Evolutionary conservation across 2,888 invertebrate species (phyloP).

Genomic region (Archips crataeganus): DNA sequence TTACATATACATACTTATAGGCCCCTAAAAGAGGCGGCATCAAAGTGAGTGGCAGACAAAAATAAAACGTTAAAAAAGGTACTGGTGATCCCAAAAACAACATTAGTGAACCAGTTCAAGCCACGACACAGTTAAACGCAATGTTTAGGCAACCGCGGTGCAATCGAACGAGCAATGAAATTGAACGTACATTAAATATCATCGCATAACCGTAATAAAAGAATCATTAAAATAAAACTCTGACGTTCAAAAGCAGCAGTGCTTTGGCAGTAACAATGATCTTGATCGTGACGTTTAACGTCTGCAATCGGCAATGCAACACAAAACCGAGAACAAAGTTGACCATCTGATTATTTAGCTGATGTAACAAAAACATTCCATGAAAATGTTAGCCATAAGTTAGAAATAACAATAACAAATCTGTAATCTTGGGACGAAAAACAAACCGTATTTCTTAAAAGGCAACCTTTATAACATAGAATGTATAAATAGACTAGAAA

Average conservation of each 20-base stretch:
- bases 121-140: slow-evolving; percentile 34
- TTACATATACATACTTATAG: neutral
- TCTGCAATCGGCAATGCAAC: too few species aligned
- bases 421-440: too few species aligned
- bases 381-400: too few species aligned
- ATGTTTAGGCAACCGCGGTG: slow-evolving; percentile 34
- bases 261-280: neutral
- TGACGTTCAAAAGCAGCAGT: neutral
- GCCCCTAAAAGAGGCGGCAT: slow-evolving; percentile 8
- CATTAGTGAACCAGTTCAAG: slow-evolving; percentile 35
- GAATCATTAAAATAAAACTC: neutral
- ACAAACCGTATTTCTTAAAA: too few species aligned
- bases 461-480: too few species aligned
- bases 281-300: neutral
- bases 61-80: slow-evolving; percentile 13
- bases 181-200: slow-evolving; percentile 3
- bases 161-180: slow-evolving; percentile 20
- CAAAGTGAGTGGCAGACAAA: slow-evolving; percentile 13
- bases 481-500: neutral
- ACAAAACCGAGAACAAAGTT: too few species aligned
- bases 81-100: slow-evolving; percentile 24
- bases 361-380: too few species aligned
- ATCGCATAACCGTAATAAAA: slow-evolving; percentile 2
- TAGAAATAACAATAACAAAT: too few species aligned
- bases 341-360: too few species aligned